Conservation (phyloP, 2,113 vertebrate species). For the Nothocercus julius region DNA sequence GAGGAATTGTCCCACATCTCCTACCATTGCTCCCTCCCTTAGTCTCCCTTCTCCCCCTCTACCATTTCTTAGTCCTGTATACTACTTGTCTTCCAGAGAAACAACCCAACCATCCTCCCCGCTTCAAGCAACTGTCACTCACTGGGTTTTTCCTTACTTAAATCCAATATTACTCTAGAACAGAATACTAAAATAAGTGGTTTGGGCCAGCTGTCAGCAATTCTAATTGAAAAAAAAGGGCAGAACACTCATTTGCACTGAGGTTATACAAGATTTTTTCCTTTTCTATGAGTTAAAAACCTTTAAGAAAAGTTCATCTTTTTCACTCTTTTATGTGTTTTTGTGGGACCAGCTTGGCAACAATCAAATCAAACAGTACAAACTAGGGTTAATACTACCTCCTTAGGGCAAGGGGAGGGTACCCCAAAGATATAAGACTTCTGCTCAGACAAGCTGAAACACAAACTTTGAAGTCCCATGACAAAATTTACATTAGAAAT, state of each 20-base stretch:
- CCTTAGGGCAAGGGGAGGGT: too few species aligned
- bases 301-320: neutral
- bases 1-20: neutral
- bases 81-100: neutral
- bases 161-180: neutral
- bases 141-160: neutral
- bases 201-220: neutral
- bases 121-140: neutral
- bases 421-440: neutral
- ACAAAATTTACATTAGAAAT: neutral
- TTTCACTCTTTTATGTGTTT: neutral
- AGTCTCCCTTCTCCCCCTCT: neutral
- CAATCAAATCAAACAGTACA: neutral
- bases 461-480: neutral
- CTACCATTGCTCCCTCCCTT: neutral
- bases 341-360: neutral
- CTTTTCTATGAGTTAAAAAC: neutral
- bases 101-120: neutral
- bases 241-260: neutral
- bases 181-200: neutral
- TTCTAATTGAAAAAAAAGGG: neutral
- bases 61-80: neutral
- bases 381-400: neutral
- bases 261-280: neutral
- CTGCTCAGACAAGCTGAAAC: neutral